phyloP scores from a whole-genome alignment of 2,113 vertebrate genomes.

The Merops nubicus region DNA sequence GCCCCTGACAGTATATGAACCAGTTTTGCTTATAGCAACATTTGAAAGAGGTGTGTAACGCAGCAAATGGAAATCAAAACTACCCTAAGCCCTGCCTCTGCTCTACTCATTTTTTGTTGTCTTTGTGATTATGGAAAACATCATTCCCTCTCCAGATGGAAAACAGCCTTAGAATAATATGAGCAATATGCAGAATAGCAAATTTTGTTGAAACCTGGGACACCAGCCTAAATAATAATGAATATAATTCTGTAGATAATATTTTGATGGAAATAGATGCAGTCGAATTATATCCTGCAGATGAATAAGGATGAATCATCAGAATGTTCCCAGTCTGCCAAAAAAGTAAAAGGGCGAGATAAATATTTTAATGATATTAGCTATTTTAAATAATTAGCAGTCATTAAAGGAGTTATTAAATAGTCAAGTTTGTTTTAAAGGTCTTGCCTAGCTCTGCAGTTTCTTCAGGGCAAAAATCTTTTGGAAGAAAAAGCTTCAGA shows the following conservation, averaged over 20 bases:
- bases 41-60: background rate
- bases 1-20: background rate
- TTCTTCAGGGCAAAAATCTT: background rate
- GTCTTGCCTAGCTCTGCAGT: background rate
- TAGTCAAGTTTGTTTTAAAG: background rate
- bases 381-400: background rate
- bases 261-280: constrained; percentile 32
- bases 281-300: background rate
- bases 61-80: background rate
- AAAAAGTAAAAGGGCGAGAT: background rate
- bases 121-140: background rate
- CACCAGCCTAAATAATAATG: constrained; percentile 15
- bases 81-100: background rate
- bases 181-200: background rate
- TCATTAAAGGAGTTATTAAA: background rate
- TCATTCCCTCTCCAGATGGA: background rate
- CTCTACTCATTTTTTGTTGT: background rate
- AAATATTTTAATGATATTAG: constrained; percentile 44
- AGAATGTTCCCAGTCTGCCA: background rate
- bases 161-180: background rate
- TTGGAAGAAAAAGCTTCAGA: background rate
- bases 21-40: background rate
- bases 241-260: background rate
- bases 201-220: background rate
- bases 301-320: constrained; percentile 31